Conservation (phyloP, 1,140 invertebrate genomes). For the Micrasema minimum region DNA sequence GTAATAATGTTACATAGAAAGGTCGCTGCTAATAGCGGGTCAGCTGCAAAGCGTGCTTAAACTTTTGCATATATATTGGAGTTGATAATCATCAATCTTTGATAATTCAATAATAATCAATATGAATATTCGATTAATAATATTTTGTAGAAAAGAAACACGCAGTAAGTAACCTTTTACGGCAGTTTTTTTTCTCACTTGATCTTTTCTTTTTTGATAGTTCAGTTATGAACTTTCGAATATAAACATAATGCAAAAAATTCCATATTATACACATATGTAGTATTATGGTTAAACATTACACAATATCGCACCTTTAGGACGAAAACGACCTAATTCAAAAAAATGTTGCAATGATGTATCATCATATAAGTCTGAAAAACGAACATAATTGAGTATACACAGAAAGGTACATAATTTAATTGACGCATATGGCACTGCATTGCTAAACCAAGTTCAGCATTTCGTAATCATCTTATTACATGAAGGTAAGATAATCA, state of each 20-base stretch:
- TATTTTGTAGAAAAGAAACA: not conserved
- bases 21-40: conserved; percentile 8
- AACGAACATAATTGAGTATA: too few species aligned
- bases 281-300: not conserved
- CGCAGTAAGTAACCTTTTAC: too few species aligned
- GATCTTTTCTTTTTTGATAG: not conserved
- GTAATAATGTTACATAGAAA: not conserved
- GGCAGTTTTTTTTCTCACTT: too few species aligned
- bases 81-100: conserved; percentile 13
- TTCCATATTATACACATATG: not conserved
- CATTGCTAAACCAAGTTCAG: too few species aligned
- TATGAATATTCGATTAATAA: conserved; percentile 1
- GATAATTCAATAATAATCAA: conserved; percentile 16
- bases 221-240: conserved; percentile 2
- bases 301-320: not conserved
- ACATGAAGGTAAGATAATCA: too few species aligned
- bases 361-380: too few species aligned
- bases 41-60: conserved; percentile 5
- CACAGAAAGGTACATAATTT: too few species aligned
- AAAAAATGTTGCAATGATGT: too few species aligned
- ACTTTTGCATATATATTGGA: not conserved
- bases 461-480: too few species aligned
- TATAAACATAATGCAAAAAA: not conserved
- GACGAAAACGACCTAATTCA: too few species aligned
- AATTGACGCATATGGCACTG: too few species aligned